phyloP scores from a whole-genome alignment of 2,888 invertebrate species.

The Parnassius glacialis region DNA sequence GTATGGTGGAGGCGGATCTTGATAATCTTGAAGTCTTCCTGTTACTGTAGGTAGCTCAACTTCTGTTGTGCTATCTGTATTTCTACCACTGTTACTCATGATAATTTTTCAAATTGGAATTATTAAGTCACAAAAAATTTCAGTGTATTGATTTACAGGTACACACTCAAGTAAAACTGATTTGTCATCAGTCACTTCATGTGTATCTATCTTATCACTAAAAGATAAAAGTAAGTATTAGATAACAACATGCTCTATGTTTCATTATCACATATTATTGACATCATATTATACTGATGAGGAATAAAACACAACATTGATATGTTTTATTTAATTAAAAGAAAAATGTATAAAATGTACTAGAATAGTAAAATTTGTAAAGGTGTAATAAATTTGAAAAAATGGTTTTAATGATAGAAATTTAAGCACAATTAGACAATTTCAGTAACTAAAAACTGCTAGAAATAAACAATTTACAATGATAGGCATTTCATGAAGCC shows the following conservation, averaged over 20 bases:
- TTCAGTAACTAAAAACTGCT: background rate
- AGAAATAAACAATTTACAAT: background rate
- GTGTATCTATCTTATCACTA: constrained; percentile 32
- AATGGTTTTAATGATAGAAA: background rate
- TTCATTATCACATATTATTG: constrained; percentile 23
- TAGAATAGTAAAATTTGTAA: background rate
- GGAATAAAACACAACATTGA: constrained; percentile 11
- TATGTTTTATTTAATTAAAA: constrained; percentile 17
- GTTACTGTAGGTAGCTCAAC: constrained; percentile 38
- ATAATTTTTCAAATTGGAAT: background rate
- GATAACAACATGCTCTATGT: background rate
- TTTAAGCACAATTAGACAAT: constrained; percentile 4
- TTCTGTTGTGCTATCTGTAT: constrained; percentile 32
- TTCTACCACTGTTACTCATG: constrained; percentile 26
- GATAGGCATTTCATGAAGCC: background rate
- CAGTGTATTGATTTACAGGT: constrained; percentile 20
- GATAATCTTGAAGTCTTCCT: constrained; percentile 36
- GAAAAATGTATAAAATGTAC: constrained; percentile 9
- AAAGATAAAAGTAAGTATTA: constrained; percentile 20
- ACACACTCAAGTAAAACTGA: constrained; percentile 16
- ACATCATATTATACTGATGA: background rate
- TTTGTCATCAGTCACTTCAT: constrained; percentile 28
- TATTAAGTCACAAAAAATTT: constrained; percentile 8
- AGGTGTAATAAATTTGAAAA: constrained; percentile 5
- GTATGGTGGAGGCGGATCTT: constrained; percentile 66